Evolutionary conservation across 2,888 invertebrate genomes (phyloP), one percentile per base, ranked within the genome.

Genomic region (Slavum lentiscoides): DNA sequence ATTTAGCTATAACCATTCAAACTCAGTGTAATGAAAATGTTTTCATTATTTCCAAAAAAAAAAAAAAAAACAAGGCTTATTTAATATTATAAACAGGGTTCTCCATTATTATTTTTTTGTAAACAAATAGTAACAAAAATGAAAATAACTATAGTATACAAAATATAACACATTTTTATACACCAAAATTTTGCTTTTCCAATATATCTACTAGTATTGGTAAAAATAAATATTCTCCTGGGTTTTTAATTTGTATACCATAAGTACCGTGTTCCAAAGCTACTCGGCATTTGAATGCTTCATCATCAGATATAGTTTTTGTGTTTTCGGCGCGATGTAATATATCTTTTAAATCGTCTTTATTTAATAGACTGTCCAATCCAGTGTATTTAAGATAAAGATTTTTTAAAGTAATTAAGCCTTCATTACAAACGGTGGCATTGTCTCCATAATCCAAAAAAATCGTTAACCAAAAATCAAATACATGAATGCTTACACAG

Each of bases 381-480:
- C 43, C 30, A 30, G 30, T 6, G 19, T 30, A 72, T 19, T 80
- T 66, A 3, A 58, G 72, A 17, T 64, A 7, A 43, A 80, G 17
- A 5, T 58, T 66, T 23, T 61, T 53, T 30, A 80, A 72, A n/a
- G 72, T 58, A 23, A 0, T 17, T 66, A 43, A 80, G 9, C 80
- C 80, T 80, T 53, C n/a, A 2, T 8, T 15, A 76, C 15, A 49
- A 49, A 43, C 30, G 19, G 19, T 23, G n/a, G 13, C 6, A 23
- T 72, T 39, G 2, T 58, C 58, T 59, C 58, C 80, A 9, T 64
- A 58, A 2, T 58, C 15, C 13, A 72, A 66, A 58, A 64, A 72
- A n/a, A 72, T 23, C 0, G 0, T 58, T 9, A 72, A 7, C 70
- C 61, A 70, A 72, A 80, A 80, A 15, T 80, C 80, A 64, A 80